A percentile compares a stretch with the other conserved stretches of the same genome.
phyloP scores from a whole-genome alignment of 1,140 invertebrate genomes.

The Papilio polytes region DNA sequence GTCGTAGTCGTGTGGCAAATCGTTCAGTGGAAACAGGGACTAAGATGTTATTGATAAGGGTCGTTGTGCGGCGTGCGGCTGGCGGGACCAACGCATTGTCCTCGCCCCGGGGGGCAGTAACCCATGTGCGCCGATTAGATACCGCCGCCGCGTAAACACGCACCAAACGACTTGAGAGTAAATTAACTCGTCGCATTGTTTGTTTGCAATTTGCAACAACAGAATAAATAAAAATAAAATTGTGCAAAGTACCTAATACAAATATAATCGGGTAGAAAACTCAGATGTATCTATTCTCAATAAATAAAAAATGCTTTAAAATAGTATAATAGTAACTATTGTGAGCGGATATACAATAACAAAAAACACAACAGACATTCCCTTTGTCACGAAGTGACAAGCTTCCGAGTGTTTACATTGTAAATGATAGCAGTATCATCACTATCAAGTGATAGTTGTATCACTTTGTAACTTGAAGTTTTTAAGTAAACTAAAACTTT shows the following conservation, averaged over 20 bases:
- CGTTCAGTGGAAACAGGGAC: not conserved
- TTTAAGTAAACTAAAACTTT: not conserved
- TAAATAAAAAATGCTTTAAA: too few species aligned
- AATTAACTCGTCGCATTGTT: constrained; percentile 16
- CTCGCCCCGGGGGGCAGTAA: constrained; percentile 76
- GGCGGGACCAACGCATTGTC: constrained; percentile 79
- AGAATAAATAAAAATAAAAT: not conserved
- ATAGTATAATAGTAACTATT: too few species aligned
- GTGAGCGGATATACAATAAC: not conserved
- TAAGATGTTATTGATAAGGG: constrained; percentile 57
- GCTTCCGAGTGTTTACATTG: too few species aligned
- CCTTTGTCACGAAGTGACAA: not conserved
- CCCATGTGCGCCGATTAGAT: constrained; percentile 78
- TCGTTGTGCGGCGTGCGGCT: constrained; percentile 55
- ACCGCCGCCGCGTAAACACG: constrained; percentile 62
- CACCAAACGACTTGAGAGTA: constrained; percentile 41
- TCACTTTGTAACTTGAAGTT: not conserved
- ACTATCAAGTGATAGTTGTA: not conserved
- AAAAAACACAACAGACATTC: not conserved
- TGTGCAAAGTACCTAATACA: too few species aligned
- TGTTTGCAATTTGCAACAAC: not conserved
- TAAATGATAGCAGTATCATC: too few species aligned
- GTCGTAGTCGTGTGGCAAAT: not conserved
- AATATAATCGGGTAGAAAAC: too few species aligned
- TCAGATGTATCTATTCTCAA: too few species aligned